phyloP scores from a whole-genome alignment of 2,113 vertebrate species.

The Prunella himalayana region DNA sequence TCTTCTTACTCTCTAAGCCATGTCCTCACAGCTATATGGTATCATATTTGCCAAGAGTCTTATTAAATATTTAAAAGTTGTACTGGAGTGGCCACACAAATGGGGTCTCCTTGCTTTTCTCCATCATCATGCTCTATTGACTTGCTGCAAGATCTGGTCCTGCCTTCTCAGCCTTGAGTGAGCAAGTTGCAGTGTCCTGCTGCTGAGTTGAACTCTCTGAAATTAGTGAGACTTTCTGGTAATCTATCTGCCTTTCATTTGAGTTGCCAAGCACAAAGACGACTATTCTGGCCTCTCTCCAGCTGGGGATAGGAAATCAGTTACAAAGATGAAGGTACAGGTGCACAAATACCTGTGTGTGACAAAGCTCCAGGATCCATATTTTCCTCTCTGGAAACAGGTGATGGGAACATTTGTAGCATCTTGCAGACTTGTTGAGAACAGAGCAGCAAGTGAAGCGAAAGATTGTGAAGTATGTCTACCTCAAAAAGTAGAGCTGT shows the following conservation, averaged over 20 bases:
- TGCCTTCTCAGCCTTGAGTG: neutral
- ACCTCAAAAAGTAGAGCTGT: neutral
- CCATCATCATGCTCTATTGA: neutral
- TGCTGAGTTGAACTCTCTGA: neutral
- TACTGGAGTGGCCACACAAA: neutral
- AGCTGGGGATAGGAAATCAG: neutral
- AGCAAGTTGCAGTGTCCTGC: neutral
- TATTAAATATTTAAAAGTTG: fast-evolving
- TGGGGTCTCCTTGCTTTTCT: neutral
- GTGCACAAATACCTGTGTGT: neutral
- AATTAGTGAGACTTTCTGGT: fast-evolving
- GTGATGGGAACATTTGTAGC: neutral
- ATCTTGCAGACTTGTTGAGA: neutral
- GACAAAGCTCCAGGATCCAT: neutral
- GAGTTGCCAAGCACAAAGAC: neutral
- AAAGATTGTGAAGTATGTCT: neutral
- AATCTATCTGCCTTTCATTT: neutral
- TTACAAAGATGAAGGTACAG: neutral
- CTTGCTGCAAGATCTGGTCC: neutral
- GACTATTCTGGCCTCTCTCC: neutral
- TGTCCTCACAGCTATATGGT: neutral
- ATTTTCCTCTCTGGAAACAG: neutral
- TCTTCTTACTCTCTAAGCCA: neutral
- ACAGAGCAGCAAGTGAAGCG: neutral
- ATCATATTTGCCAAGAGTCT: neutral